Conservation (phyloP, 2,888 invertebrate species). For the Melanostoma mellinum region DNA sequence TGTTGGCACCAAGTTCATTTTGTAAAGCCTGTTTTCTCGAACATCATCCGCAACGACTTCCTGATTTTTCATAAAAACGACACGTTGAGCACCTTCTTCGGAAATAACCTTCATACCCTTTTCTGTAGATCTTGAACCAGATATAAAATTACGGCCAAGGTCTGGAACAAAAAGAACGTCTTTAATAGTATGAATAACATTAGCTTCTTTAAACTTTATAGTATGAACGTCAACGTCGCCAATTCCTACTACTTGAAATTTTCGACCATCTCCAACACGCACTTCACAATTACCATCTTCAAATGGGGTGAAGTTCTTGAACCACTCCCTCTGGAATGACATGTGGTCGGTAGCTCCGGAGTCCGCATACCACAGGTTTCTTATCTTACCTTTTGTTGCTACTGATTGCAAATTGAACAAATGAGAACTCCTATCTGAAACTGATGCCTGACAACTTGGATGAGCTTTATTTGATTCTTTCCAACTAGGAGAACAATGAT, state of each 20-base stretch:
- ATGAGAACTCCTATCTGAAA: conserved; percentile 22
- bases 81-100: conserved; percentile 48
- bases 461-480: conserved; percentile 14
- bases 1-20: conserved; percentile 53
- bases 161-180: conserved; percentile 68
- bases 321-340: conserved; percentile 62
- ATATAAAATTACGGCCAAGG: conserved; percentile 56
- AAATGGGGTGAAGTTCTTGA: conserved; percentile 27
- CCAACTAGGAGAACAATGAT: conserved; percentile 27
- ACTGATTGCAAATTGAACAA: conserved; percentile 49
- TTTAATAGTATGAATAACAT: conserved; percentile 41
- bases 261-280: conserved; percentile 64
- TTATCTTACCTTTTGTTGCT: conserved; percentile 15
- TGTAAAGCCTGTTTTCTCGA: conserved; percentile 57
- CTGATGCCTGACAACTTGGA: not conserved
- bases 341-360: conserved; percentile 74
- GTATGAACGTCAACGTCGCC: conserved; percentile 61
- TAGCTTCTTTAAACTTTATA: conserved; percentile 35
- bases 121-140: conserved; percentile 45
- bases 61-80: conserved; percentile 54
- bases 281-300: conserved; percentile 34
- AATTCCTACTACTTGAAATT: conserved; percentile 49
- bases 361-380: conserved; percentile 68
- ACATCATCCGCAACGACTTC: conserved; percentile 51
- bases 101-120: conserved; percentile 59